Evolutionary conservation across 2,113 vertebrate genomes (phyloP).

Genomic region (Centropus unirufus): DNA sequence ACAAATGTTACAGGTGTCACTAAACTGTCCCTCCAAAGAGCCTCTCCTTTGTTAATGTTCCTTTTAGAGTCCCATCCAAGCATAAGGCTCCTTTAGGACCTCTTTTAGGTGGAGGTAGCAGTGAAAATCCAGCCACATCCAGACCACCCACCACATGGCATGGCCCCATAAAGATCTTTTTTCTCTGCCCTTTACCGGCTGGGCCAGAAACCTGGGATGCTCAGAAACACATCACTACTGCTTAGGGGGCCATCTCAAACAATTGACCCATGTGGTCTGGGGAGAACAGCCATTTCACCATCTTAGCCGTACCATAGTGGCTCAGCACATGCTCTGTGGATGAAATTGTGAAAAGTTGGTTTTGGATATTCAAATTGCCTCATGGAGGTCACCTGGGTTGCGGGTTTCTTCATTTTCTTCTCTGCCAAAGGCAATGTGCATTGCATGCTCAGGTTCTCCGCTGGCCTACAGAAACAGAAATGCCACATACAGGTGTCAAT

Average conservation of each 20-base stretch:
- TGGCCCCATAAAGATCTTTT: not conserved
- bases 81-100: not conserved
- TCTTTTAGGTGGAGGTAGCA: not conserved
- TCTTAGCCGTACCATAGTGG: accelerated
- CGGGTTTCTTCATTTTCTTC: not conserved
- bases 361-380: not conserved
- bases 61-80: not conserved
- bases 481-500: accelerated
- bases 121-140: not conserved
- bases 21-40: accelerated
- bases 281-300: not conserved
- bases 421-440: not conserved
- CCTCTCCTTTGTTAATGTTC: not conserved
- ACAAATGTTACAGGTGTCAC: not conserved
- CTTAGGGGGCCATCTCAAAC: not conserved
- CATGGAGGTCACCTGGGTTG: not conserved
- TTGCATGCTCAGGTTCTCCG: not conserved
- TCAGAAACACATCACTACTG: not conserved
- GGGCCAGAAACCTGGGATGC: not conserved
- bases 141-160: too few species aligned
- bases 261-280: accelerated
- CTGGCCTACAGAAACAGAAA: accelerated
- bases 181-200: not conserved
- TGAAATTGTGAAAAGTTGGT: not conserved
- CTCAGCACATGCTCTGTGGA: not conserved